Conservation (phyloP, 2,797 vertebrate genomes). For the Salarias fasciatus region DNA sequence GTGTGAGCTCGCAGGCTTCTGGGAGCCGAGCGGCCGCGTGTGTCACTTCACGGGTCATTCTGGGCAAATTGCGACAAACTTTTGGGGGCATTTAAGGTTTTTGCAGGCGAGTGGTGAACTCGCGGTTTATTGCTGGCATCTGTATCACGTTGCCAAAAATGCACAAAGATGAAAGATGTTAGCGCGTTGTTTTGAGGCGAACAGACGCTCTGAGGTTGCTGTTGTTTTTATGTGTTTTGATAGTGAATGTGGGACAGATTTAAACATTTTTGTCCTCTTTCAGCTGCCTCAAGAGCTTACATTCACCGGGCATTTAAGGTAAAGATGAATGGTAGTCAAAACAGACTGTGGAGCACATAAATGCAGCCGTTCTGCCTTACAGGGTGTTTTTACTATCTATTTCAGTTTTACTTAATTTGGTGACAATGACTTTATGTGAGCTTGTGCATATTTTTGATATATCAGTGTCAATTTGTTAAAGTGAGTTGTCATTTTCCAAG, state of each 20-base stretch:
- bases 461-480: too few relatives aligned
- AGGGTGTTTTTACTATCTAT: too few relatives aligned
- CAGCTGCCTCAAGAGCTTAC: slow-evolving; percentile 5
- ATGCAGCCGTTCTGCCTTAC: not conserved
- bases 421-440: too few relatives aligned
- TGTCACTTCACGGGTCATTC: slow-evolving; percentile 28
- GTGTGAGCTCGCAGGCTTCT: slow-evolving; percentile 37
- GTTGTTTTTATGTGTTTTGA: slow-evolving; percentile 10
- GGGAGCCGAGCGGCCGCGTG: slow-evolving; percentile 21
- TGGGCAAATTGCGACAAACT: slow-evolving; percentile 22
- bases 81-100: slow-evolving; percentile 25
- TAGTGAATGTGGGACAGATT: slow-evolving; percentile 7
- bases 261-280: slow-evolving; percentile 9
- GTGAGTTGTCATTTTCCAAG: too few relatives aligned
- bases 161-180: slow-evolving; percentile 27
- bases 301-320: slow-evolving; percentile 1
- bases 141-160: slow-evolving; percentile 25
- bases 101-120: slow-evolving; percentile 6
- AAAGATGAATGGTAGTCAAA: slow-evolving; percentile 1
- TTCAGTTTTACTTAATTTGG: too few relatives aligned
- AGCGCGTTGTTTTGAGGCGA: slow-evolving; percentile 12
- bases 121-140: slow-evolving; percentile 20
- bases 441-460: too few relatives aligned
- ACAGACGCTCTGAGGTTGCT: slow-evolving; percentile 18
- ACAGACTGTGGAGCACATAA: not conserved